Percentiles rank a stretch among this genome's conserved stretches.
Evolutionary conservation across 1,140 invertebrate genomes (phyloP).

Genomic region (Proctacanthus coquilletti): DNA sequence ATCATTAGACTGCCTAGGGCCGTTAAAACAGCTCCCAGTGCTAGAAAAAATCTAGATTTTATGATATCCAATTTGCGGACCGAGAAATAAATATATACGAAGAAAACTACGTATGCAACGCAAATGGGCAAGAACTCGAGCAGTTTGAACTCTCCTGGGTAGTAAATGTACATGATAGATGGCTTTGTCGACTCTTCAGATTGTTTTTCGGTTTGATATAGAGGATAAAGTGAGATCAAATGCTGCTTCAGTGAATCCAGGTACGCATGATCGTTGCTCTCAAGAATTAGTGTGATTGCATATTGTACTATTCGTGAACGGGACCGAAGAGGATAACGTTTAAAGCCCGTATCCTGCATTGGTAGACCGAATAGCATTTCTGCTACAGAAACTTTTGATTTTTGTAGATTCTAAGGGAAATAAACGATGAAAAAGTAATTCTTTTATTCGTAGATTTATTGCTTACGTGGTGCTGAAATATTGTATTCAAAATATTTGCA

Average conservation of each 20-base stretch:
- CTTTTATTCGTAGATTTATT: constrained; percentile 1
- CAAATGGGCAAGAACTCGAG: constrained; percentile 72
- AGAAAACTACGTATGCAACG: constrained; percentile 70
- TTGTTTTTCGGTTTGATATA: constrained; percentile 38
- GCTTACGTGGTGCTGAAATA: constrained; percentile 66
- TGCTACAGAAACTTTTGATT: constrained; percentile 65
- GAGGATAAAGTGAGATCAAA: constrained; percentile 52
- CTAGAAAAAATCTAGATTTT: constrained; percentile 80
- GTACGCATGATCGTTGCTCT: constrained; percentile 64
- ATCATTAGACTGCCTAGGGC: constrained; percentile 80
- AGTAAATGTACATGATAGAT: constrained; percentile 56
- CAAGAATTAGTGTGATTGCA: constrained; percentile 75
- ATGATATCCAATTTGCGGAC: constrained; percentile 88
- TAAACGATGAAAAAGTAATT: constrained; percentile 1
- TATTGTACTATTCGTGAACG: constrained; percentile 75
- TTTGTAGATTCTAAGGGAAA: constrained; percentile 43
- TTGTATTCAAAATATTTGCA: constrained; percentile 58
- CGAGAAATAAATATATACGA: constrained; percentile 89
- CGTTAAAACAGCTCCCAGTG: constrained; percentile 75
- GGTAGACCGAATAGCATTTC: constrained; percentile 88
- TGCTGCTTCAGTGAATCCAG: constrained; percentile 55
- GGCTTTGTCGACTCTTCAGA: constrained; percentile 15
- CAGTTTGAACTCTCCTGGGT: constrained; percentile 74
- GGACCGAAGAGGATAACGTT: constrained; percentile 65
- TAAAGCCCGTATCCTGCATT: constrained; percentile 76